Percentiles rank a stretch among this genome's conserved stretches.
These are phyloP conservation scores for Macaca nemestrina DNA, from an alignment of 2,113 vertebrate genomes.

Conservation along the genomic window DNA sequence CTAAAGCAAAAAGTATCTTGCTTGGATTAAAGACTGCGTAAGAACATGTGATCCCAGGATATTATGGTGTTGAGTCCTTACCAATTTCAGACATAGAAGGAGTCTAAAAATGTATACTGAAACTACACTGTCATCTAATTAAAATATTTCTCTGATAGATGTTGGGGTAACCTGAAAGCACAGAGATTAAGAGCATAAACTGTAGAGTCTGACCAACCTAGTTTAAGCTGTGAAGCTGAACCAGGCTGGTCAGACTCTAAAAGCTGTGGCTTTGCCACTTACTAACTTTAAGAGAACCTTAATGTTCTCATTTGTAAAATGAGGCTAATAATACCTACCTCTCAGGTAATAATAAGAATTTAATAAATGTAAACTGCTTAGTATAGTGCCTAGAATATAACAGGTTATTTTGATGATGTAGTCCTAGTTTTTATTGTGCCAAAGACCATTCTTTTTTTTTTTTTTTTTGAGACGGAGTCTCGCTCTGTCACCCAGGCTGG, in stretches of 20 bases:
- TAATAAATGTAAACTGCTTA: background rate
- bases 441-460: background rate
- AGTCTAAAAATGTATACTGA: slow-evolving; percentile 1
- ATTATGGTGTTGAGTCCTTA: background rate
- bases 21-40: background rate
- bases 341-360: background rate
- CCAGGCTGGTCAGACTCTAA: too few species aligned
- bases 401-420: background rate
- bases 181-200: background rate
- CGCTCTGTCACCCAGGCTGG: too few species aligned
- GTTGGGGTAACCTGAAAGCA: background rate
- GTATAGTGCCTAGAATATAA: background rate
- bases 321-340: background rate
- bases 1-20: background rate
- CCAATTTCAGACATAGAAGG: background rate
- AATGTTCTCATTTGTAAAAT: slow-evolving; percentile 32
- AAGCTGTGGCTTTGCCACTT: background rate
- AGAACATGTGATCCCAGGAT: background rate
- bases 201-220: background rate
- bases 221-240: background rate
- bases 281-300: background rate
- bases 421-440: background rate
- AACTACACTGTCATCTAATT: background rate
- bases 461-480: too few species aligned
- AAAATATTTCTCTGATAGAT: slow-evolving; percentile 5